These are phyloP conservation scores for Periophthalmodon schlosseri DNA, from an alignment of 2,113 vertebrate species.

Conservation along the genomic window DNA sequence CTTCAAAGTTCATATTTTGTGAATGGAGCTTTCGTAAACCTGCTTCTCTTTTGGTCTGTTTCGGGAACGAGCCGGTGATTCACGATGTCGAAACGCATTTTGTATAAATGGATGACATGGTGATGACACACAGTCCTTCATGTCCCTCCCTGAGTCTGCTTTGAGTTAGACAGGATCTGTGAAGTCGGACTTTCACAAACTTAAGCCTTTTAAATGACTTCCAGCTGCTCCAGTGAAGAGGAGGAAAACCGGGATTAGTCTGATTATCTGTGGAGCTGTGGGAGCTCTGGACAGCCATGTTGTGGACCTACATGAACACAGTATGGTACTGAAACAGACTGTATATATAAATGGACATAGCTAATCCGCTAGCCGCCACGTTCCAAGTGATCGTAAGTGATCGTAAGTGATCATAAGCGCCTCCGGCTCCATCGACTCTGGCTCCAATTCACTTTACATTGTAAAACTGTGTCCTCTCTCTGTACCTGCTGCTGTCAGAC, in stretches of 20 bases:
- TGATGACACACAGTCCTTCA: conserved; percentile 42
- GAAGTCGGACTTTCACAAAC: neutral
- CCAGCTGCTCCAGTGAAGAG: conserved; percentile 60
- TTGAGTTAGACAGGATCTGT: neutral
- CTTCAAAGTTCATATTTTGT: conserved; percentile 12
- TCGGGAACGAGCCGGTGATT: conserved; percentile 49
- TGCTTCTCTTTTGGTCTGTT: conserved; percentile 23
- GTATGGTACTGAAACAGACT: too few relatives aligned
- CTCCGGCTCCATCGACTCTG: too few relatives aligned
- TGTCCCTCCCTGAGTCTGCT: conserved; percentile 14
- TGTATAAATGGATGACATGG: conserved; percentile 43
- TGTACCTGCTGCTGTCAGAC: too few relatives aligned
- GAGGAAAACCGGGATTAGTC: conserved; percentile 57
- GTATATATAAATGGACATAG: too few relatives aligned
- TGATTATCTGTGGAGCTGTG: conserved; percentile 66
- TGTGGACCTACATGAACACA: too few relatives aligned
- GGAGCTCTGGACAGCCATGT: conserved; percentile 44
- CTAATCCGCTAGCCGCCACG: too few relatives aligned
- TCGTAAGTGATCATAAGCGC: too few relatives aligned
- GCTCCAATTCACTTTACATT: too few relatives aligned
- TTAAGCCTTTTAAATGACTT: conserved; percentile 68
- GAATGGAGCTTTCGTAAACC: conserved; percentile 20
- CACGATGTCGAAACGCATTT: conserved; percentile 26
- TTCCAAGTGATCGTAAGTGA: too few relatives aligned
- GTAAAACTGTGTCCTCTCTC: too few relatives aligned